Conservation (phyloP, 2,113 vertebrate species). For the Nannobrachium achirus region DNA sequence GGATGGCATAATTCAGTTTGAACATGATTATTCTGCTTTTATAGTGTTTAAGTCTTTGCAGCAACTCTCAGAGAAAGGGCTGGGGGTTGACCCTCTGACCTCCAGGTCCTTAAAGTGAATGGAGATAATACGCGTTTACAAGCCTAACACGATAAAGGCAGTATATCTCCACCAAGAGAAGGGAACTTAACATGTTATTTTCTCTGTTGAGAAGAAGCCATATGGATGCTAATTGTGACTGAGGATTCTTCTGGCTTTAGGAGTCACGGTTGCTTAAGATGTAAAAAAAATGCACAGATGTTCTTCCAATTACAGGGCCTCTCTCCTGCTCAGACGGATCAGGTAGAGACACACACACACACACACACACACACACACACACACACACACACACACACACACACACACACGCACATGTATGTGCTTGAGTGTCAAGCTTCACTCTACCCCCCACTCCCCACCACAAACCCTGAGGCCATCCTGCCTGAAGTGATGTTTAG, state of each 20-base stretch:
- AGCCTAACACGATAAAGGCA: conserved; percentile 33
- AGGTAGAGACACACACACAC: no score
- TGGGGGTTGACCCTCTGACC: conserved; percentile 32
- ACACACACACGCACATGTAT: no score
- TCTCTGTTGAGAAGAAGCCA: conserved; percentile 49
- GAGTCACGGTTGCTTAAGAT: conserved; percentile 63
- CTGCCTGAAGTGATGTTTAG: conserved; percentile 2
- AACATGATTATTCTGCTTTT: conserved; percentile 21
- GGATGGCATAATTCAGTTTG: conserved; percentile 4
- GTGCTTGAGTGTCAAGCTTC: conserved; percentile 48
- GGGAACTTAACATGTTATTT: conserved; percentile 42
- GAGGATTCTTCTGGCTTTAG: conserved; percentile 57
- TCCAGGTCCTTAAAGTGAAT: conserved; percentile 16
- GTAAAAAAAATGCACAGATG: conserved; percentile 78
- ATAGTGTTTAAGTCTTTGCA: background rate
- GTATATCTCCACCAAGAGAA: conserved; percentile 33
- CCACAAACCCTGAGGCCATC: conserved; percentile 19
- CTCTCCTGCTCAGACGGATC: conserved; percentile 57
- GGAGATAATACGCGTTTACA: conserved; percentile 40
- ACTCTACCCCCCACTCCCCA: conserved; percentile 26
- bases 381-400: no score
- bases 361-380: no score
- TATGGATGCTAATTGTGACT: conserved; percentile 61
- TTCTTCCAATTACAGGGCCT: conserved; percentile 74
- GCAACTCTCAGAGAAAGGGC: background rate